These are phyloP conservation scores for Pogonomyrmex californicus DNA, from an alignment of 1,140 invertebrate genomes.

Conservation along the genomic window DNA sequence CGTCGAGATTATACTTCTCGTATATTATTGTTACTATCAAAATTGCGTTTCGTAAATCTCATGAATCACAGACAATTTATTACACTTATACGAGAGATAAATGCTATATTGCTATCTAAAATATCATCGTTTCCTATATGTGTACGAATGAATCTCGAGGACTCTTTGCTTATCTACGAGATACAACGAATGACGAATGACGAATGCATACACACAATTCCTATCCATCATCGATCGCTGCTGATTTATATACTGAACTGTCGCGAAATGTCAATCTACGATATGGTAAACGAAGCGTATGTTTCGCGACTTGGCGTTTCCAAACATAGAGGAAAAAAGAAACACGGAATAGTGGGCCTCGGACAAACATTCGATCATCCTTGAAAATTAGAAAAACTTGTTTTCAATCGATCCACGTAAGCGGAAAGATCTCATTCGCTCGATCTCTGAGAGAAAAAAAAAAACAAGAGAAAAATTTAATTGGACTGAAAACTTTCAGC, in stretches of 20 bases:
- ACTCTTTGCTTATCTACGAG: conserved; percentile 56
- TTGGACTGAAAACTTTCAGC: conserved; percentile 69
- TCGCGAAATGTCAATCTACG: conserved; percentile 34
- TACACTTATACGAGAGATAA: conserved; percentile 23
- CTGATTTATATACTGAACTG: conserved; percentile 46
- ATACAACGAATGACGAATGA: conserved; percentile 58
- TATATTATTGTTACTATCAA: background rate
- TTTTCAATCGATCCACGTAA: conserved; percentile 53
- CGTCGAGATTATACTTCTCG: background rate
- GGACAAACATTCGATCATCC: conserved; percentile 38
- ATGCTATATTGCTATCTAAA: conserved; percentile 45
- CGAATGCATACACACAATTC: conserved; percentile 50
- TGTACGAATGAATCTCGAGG: conserved; percentile 20
- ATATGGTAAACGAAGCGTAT: background rate
- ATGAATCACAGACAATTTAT: conserved; percentile 26
- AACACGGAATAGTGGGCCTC: background rate
- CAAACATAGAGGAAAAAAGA: background rate
- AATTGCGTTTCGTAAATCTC: background rate
- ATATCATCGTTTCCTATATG: conserved; percentile 23
- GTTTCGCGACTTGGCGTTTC: conserved; percentile 27
- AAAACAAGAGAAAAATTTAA: conserved; percentile 69
- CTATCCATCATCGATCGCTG: conserved; percentile 46
- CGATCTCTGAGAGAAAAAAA: conserved; percentile 41
- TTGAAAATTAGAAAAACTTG: conserved; percentile 68
- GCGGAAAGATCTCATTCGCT: conserved; percentile 42